A percentile compares a stretch with the other conserved stretches of the same genome.
Evolutionary conservation across 2,113 vertebrate genomes (phyloP).

Genomic region (Chrysemys picta): DNA sequence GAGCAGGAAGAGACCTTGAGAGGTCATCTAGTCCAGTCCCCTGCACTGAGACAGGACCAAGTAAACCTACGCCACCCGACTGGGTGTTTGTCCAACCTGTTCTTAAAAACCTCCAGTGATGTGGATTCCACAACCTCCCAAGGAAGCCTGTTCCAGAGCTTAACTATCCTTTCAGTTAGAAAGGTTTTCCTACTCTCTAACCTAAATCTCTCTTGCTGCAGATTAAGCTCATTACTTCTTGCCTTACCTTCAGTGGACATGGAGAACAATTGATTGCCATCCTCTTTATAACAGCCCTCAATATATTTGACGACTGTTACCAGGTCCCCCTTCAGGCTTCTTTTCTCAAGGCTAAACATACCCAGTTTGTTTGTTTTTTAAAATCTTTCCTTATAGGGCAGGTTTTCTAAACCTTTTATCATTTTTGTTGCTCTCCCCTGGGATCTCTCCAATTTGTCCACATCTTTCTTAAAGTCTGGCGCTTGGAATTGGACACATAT

Average conservation of each 20-base stretch:
- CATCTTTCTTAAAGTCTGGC: background rate
- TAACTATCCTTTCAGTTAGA: background rate
- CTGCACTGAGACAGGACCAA: background rate
- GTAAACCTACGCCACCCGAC: background rate
- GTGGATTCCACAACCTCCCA: background rate
- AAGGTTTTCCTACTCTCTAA: background rate
- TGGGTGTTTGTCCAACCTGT: background rate
- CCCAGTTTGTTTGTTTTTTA: background rate
- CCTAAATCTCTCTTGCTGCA: background rate
- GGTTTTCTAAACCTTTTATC: background rate
- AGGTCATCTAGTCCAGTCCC: background rate
- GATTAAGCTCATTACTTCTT: background rate
- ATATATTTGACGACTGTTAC: background rate
- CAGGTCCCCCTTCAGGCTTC: background rate
- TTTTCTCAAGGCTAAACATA: background rate
- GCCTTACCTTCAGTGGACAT: background rate
- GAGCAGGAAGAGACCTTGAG: background rate
- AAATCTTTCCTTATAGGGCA: background rate
- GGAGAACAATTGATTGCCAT: background rate
- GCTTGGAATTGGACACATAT: background rate
- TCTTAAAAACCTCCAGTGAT: background rate
- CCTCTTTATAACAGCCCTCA: background rate
- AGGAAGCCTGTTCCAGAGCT: background rate
- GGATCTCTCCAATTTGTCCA: background rate
- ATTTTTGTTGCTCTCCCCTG: background rate